These are phyloP conservation scores for Colletes gigas DNA, from an alignment of 1,140 invertebrate species.

Conservation along the genomic window DNA sequence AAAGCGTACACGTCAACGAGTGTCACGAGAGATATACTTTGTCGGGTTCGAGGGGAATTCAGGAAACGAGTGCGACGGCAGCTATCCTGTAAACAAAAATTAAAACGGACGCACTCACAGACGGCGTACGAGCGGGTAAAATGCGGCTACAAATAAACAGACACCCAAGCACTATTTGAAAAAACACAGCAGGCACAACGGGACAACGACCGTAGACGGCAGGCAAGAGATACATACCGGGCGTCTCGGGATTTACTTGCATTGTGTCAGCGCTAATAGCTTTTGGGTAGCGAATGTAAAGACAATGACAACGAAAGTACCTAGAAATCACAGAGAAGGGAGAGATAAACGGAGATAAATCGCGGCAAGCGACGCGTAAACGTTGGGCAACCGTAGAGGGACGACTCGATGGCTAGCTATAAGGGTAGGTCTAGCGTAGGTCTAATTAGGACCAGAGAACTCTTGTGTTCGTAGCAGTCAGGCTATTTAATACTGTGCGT, in stretches of 20 bases:
- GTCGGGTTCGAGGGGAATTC: conserved; percentile 52
- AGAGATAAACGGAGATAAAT: conserved; percentile 11
- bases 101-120: conserved; percentile 57
- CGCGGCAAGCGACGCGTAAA: background rate
- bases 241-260: conserved; percentile 41
- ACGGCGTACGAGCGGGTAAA: background rate
- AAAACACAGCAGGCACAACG: no score
- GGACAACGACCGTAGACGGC: background rate
- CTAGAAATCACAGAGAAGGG: conserved; percentile 57
- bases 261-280: conserved; percentile 42
- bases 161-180: background rate
- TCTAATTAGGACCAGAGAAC: no score
- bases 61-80: conserved; percentile 79
- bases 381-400: background rate
- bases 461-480: no score
- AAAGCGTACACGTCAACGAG: conserved; percentile 31
- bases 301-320: conserved; percentile 56
- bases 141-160: background rate
- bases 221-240: conserved; percentile 50
- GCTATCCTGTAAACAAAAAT: conserved; percentile 79
- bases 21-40: conserved; percentile 23
- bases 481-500: no score
- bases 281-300: conserved; percentile 38
- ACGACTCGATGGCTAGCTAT: no score
- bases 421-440: no score